Base-by-base conservation (phyloP, 2,888 invertebrate species). In the Cacoxenus indagator region DNA sequence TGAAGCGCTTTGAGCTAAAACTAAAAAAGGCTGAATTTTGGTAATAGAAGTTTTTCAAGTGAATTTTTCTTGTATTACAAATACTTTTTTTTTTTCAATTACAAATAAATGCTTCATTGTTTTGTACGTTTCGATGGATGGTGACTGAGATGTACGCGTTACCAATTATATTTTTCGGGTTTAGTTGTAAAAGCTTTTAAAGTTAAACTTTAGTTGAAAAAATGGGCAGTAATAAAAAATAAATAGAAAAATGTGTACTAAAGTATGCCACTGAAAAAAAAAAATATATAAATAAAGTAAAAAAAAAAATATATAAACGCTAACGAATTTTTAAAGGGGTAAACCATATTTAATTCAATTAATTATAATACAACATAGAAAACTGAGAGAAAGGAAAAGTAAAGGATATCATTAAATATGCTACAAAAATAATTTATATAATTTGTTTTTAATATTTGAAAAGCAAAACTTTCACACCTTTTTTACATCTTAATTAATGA, bases 371-470 rank as follows among this genome's bases (percentile, higher is more conserved):
- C 24, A 65, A 24, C 19, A 9, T 43, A 62, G 22, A 62, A 31
- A 61, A 61, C 6, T 9, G 37, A 61, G 19, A 27, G 11, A 64
- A 64, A 46, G 11, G 26, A 19, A 51, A 69, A 64, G 71, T 54
- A 57, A 45, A 61, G 9, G 31, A 51, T 51, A 51, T 51, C 22
- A 51, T 37, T 55, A 54, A 45, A 48, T 59, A n/a, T n/a, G n/a
- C n/a, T n/a, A n/a, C n/a, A n/a, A n/a, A 46, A 14, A 62, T 64
- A 43, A 67, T 70, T 51, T 67, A 65, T 48, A 45, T 67, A 54
- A 69, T 67, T 81, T 74, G 72, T 74, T 67, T 70, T 59, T 65
- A 59, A 64, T 29, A 37, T 64, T 57, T 19, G n/a, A 64, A 59
- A 57, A 64, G 1, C 48, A 67, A 64, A 64, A 70, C 67, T 67